phyloP scores from a whole-genome alignment of 2,888 invertebrate genomes.

The Drosophila niveifrons region DNA sequence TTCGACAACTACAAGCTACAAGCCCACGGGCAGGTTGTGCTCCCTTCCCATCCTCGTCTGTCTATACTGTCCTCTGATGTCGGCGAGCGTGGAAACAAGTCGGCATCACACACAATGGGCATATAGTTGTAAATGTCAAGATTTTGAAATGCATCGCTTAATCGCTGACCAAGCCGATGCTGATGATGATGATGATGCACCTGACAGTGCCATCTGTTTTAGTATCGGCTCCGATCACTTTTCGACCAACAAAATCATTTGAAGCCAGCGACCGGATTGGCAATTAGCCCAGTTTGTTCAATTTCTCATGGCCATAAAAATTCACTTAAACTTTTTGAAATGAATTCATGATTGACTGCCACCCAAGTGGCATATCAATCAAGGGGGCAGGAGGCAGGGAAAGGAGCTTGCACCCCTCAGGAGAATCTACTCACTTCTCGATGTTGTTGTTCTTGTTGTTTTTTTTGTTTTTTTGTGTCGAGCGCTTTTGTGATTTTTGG shows the following conservation, averaged over 20 bases:
- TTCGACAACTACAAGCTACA: slow-evolving; percentile 28
- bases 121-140: slow-evolving; percentile 77
- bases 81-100: slow-evolving; percentile 41
- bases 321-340: slow-evolving; percentile 67
- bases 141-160: slow-evolving; percentile 74
- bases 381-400: not conserved
- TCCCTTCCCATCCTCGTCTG: slow-evolving; percentile 10
- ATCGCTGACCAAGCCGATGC: slow-evolving; percentile 40
- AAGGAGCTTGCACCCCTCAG: slow-evolving; percentile 3
- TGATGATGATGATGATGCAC: slow-evolving; percentile 39
- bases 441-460: slow-evolving; percentile 21
- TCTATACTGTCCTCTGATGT: not conserved
- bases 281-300: slow-evolving; percentile 66
- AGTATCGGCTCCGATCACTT: slow-evolving; percentile 7
- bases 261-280: slow-evolving; percentile 29
- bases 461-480: slow-evolving; percentile 30
- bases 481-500: slow-evolving; percentile 83
- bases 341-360: slow-evolving; percentile 61
- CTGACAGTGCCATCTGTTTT: slow-evolving; percentile 50
- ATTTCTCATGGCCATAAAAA: slow-evolving; percentile 77
- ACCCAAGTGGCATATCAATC: slow-evolving; percentile 46
- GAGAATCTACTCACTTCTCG: slow-evolving; percentile 60
- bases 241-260: slow-evolving; percentile 38
- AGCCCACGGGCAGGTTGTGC: slow-evolving; percentile 41
- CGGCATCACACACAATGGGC: slow-evolving; percentile 50